phyloP scores from a whole-genome alignment of 2,113 vertebrate species.

The Eudorcas thomsonii region DNA sequence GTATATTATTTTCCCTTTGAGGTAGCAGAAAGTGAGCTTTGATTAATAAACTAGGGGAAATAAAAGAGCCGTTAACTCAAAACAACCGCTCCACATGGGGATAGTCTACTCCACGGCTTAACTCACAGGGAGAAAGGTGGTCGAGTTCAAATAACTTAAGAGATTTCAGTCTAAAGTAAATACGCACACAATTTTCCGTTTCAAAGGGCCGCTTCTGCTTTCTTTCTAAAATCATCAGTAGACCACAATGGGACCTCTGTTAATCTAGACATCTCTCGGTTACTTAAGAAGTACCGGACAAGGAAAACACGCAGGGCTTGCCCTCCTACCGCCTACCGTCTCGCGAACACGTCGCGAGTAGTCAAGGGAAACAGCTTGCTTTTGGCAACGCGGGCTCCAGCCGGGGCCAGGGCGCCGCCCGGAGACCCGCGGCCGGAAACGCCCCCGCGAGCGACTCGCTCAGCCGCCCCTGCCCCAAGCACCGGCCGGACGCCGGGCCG shows the following conservation, averaged over 20 bases:
- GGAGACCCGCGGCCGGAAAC: not conserved
- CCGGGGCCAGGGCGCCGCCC: not conserved
- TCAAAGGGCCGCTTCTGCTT: not conserved
- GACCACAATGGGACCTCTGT: not conserved
- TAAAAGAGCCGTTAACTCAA: not conserved
- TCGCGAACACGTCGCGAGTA: not conserved
- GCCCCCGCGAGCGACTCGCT: not conserved
- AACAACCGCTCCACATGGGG: not conserved
- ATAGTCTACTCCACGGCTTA: not conserved
- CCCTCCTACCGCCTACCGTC: not conserved
- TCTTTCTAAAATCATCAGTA: not conserved
- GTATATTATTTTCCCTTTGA: not conserved
- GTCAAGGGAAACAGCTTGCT: not conserved
- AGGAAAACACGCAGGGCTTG: not conserved
- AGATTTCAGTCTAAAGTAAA: conserved; percentile 29
- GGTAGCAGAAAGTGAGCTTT: not conserved
- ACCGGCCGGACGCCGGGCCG: not conserved
- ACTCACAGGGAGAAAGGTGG: not conserved
- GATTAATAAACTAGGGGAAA: not conserved
- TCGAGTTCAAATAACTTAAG: not conserved
- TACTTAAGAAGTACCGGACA: not conserved
- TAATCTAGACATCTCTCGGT: not conserved
- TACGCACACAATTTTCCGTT: not conserved
- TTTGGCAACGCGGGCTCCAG: not conserved
- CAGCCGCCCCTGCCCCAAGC: not conserved